A percentile compares a stretch with the other conserved stretches of the same genome.
These are phyloP conservation scores for Hedychridium roseum DNA, from an alignment of 2,888 invertebrate genomes.

Conservation along the genomic window DNA sequence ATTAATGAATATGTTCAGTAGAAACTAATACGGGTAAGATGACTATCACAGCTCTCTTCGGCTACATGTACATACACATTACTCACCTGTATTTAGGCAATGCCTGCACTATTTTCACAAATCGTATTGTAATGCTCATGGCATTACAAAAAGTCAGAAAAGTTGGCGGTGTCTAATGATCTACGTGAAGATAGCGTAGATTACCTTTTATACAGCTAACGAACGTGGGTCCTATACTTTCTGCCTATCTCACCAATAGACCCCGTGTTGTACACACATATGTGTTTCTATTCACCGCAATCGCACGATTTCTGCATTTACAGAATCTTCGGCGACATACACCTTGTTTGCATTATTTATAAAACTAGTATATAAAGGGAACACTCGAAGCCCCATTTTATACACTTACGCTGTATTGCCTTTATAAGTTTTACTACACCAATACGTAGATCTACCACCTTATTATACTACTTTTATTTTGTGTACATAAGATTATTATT, in stretches of 20 bases:
- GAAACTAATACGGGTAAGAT: too few relatives aligned
- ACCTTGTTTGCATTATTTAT: conserved; percentile 16
- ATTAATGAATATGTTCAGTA: too few relatives aligned
- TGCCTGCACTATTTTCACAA: background rate
- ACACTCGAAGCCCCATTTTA: conserved; percentile 6
- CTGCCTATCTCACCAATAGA: background rate
- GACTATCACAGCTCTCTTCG: too few relatives aligned
- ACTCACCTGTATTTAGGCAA: background rate
- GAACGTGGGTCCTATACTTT: background rate
- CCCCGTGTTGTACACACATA: background rate
- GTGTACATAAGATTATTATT: conserved; percentile 59
- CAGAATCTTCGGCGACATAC: too few relatives aligned
- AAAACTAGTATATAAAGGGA: conserved; percentile 9
- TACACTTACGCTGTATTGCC: conserved; percentile 31
- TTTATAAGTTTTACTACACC: conserved; percentile 44
- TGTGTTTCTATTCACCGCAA: too few relatives aligned
- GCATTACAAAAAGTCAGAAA: background rate
- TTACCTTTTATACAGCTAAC: background rate
- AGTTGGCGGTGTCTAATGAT: conserved; percentile 1
- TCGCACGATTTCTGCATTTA: too few relatives aligned
- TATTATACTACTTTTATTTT: conserved; percentile 52
- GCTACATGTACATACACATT: too few relatives aligned
- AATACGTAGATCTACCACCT: conserved; percentile 46
- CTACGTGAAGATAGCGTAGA: background rate
- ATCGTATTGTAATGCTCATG: background rate